Evolutionary conservation across 2,888 invertebrate genomes (phyloP), one percentile per base, ranked within the genome.

Genomic region (Oligia latruncula): DNA sequence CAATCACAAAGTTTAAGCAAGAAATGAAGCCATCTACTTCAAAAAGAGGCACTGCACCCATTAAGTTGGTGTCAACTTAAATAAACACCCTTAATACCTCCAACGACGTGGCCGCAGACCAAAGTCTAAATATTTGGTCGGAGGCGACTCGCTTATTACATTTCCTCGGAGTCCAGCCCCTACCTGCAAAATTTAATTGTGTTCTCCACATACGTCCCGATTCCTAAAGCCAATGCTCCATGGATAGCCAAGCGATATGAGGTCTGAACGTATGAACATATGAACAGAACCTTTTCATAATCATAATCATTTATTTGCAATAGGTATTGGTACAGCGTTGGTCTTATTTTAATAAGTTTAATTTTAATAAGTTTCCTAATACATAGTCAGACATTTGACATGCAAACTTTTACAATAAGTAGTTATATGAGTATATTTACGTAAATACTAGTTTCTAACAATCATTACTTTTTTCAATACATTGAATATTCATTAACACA

Each of bases 181-280:
- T 91, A 93, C 94, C 93, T 92, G 93, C 92, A 92, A 94, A 96
- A 95, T 95, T 95, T 94, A 96, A 96, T 96, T 96, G 94, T 94
- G 84, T 92, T 93, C 91, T 92, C 92, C 92, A 94, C 94, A 94
- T 93, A 92, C 90, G 90, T 91, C 91, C 90, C 90, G 93, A 93
- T 94, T 93, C 92, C 88, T 91, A 91, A 91, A 90, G 74, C 68
- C 68, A 58, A 13, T 67, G 60, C 43, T 62, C 74, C 82, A 90
- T 71, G 46, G 55, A 74, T 43, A 81, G 60, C 66, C n/a, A 23
- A 58, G 77, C 78, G 73, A 76, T n/a, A 79, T 74, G 66, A 77
- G n/a, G 29, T 65, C 23, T 17, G 4, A 43, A 43, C 3, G n/a
- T 35, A 70, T 20, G 52, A 70, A 74, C 58, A 66, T 35, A 70